Evolutionary conservation across 2,888 invertebrate species (phyloP).

Genomic region (Melinaea marsaeus): DNA sequence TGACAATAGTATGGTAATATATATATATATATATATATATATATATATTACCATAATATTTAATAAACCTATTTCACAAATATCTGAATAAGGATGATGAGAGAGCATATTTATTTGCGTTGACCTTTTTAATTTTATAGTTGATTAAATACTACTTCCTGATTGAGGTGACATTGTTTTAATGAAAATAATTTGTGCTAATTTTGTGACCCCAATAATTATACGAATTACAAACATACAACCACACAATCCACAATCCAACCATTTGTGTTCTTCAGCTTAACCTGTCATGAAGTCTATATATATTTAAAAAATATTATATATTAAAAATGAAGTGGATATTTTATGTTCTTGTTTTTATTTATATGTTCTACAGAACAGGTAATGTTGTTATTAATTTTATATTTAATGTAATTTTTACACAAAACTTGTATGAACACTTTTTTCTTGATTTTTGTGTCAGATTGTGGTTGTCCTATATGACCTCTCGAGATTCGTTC

Average conservation of each 20-base stretch:
- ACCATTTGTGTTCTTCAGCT: constrained; percentile 36
- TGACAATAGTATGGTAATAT: no score
- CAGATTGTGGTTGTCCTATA: no score
- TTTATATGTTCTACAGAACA: constrained; percentile 57
- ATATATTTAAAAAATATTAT: background rate
- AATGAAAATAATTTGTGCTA: constrained; percentile 35
- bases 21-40: no score
- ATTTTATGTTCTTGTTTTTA: constrained; percentile 53
- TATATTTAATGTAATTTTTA: background rate
- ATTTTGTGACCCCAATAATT: constrained; percentile 41
- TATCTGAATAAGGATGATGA: no score
- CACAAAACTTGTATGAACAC: no score
- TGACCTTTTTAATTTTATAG: constrained; percentile 31
- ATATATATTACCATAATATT: no score
- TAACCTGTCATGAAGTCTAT: constrained; percentile 27
- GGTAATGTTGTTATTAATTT: constrained; percentile 41
- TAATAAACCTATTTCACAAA: no score
- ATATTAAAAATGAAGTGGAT: constrained; percentile 56
- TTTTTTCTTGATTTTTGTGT: no score
- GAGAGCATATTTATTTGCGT: no score
- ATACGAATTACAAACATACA: constrained; percentile 31
- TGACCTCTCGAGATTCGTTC: no score
- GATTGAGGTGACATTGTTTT: constrained; percentile 34
- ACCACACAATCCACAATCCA: constrained; percentile 23
- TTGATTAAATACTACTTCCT: constrained; percentile 27